Evolutionary conservation across 2,888 invertebrate genomes (phyloP).

Genomic region (Caenorhabditis plicata): DNA sequence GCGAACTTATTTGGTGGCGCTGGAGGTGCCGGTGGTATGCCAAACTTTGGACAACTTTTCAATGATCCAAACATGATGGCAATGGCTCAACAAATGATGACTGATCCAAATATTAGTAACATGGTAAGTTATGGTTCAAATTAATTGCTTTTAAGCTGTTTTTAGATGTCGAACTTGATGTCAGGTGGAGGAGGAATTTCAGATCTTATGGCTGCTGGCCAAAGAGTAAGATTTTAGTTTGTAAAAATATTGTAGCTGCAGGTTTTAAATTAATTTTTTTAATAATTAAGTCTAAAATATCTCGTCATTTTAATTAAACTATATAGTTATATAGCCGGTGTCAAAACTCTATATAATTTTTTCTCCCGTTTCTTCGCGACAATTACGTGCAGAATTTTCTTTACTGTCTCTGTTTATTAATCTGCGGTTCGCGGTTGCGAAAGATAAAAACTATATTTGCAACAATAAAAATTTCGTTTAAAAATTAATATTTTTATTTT

Average conservation of each 20-base stretch:
- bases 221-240: constrained; percentile 27
- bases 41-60: constrained; percentile 69
- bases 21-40: constrained; percentile 40
- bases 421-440: too few species aligned
- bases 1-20: constrained; percentile 39
- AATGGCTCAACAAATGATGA: constrained; percentile 46
- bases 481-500: constrained; percentile 7
- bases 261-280: too few species aligned
- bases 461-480: too few species aligned
- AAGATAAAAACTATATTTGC: too few species aligned
- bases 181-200: constrained; percentile 27
- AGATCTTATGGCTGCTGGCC: constrained; percentile 38
- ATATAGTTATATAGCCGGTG: too few species aligned
- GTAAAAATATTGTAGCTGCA: too few species aligned
- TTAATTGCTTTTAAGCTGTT: neutral
- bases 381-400: too few species aligned
- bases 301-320: too few species aligned
- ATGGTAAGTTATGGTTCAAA: constrained; percentile 65
- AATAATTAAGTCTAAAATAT: too few species aligned
- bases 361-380: too few species aligned
- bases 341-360: too few species aligned
- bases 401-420: too few species aligned
- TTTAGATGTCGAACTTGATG: constrained; percentile 23
- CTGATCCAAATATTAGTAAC: constrained; percentile 82
- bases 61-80: constrained; percentile 81